Percentiles rank a stretch among this genome's conserved stretches.
Evolutionary conservation across 2,888 invertebrate genomes (phyloP).

Genomic region (Patella ulyssiponensis): DNA sequence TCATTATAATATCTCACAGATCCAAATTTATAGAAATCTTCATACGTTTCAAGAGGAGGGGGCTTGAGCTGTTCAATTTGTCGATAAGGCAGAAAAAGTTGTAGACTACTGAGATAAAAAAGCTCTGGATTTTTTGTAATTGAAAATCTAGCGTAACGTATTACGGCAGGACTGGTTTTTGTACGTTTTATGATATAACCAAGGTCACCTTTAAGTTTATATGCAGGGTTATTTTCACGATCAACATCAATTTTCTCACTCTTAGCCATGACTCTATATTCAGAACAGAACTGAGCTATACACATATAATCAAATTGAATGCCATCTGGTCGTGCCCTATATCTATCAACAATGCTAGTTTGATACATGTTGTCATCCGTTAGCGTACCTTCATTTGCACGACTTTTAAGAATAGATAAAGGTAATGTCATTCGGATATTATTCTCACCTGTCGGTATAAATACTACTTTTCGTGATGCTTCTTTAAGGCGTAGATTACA

Average conservation of each 20-base stretch:
- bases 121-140: neutral
- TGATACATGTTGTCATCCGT: slow-evolving; percentile 9
- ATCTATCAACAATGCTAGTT: slow-evolving; percentile 14
- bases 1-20: slow-evolving; percentile 3
- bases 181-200: slow-evolving; percentile 7
- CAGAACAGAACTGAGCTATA: slow-evolving; percentile 19
- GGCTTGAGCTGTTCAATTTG: slow-evolving; percentile 3
- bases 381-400: neutral
- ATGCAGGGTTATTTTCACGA: slow-evolving; percentile 5
- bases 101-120: slow-evolving; percentile 12
- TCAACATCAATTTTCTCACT: neutral
- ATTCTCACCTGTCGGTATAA: slow-evolving; percentile 31
- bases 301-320: neutral
- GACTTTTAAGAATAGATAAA: neutral
- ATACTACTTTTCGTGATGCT: slow-evolving; percentile 28
- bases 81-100: slow-evolving; percentile 17
- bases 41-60: neutral
- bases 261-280: slow-evolving; percentile 21
- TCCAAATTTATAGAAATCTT: slow-evolving; percentile 2
- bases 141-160: slow-evolving; percentile 6
- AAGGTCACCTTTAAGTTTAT: slow-evolving; percentile 2
- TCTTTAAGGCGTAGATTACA: slow-evolving; percentile 30
- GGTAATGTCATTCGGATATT: neutral
- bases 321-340: neutral
- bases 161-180: neutral